Percentiles rank a stretch among this genome's conserved stretches.
These are phyloP conservation scores for Hylaeus volcanicus DNA, from an alignment of 1,140 invertebrate species.

Conservation along the genomic window DNA sequence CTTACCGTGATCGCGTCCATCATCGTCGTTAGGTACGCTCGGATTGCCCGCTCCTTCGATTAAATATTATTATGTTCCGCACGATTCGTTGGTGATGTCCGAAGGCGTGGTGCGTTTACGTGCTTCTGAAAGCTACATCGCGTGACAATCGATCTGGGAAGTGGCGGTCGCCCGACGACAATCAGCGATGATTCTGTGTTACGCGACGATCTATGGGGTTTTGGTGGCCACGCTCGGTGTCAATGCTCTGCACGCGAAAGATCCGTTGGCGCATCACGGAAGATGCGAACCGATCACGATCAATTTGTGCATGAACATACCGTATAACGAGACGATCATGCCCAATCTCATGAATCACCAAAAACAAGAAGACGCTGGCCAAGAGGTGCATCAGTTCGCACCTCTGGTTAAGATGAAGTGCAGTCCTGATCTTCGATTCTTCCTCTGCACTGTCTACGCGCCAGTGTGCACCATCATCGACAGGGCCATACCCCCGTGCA, in stretches of 20 bases:
- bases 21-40: constrained; percentile 10
- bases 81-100: constrained; percentile 41
- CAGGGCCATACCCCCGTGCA: constrained; percentile 94
- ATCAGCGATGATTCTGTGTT: constrained; percentile 34
- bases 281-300: constrained; percentile 96
- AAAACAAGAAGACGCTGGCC: constrained; percentile 96
- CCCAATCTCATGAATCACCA: constrained; percentile 96
- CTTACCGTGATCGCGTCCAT: constrained; percentile 47
- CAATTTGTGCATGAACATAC: constrained; percentile 94
- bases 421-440: constrained; percentile 95
- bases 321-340: constrained; percentile 97
- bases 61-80: constrained; percentile 40
- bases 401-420: constrained; percentile 98
- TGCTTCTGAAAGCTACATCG: constrained; percentile 13
- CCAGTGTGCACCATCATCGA: constrained; percentile 98
- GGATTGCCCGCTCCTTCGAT: constrained; percentile 20
- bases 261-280: constrained; percentile 86
- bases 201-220: constrained; percentile 33
- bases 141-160: constrained; percentile 36
- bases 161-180: constrained; percentile 11
- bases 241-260: constrained; percentile 65
- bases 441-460: constrained; percentile 97
- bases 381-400: constrained; percentile 96
- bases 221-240: constrained; percentile 30
- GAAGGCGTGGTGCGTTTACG: constrained; percentile 23